Percentiles rank a stretch among this genome's conserved stretches.
phyloP scores from a whole-genome alignment of 2,797 vertebrate genomes.

The Halcyon smyrnensis region DNA sequence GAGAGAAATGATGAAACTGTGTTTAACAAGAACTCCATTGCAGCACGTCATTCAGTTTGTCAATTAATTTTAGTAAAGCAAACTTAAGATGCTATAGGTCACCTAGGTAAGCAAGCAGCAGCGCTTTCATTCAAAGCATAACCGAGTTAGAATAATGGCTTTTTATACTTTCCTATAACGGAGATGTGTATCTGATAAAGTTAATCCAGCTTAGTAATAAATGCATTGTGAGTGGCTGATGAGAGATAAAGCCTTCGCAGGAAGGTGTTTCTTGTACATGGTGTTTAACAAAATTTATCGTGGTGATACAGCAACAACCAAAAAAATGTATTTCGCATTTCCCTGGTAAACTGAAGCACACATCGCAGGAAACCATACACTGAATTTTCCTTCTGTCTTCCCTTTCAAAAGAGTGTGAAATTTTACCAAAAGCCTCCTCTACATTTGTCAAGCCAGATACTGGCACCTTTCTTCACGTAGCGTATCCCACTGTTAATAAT shows the following conservation, averaged over 20 bases:
- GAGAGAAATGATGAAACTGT: background rate
- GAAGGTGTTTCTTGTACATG: background rate
- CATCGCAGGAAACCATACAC: background rate
- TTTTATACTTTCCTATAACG: background rate
- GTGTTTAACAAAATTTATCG: background rate
- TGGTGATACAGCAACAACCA: background rate
- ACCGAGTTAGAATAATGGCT: conserved; percentile 40
- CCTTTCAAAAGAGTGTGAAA: background rate
- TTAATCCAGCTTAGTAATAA: conserved; percentile 34
- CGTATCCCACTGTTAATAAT: background rate
- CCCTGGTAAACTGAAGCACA: background rate
- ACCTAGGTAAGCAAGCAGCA: conserved; percentile 15
- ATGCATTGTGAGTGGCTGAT: conserved; percentile 27
- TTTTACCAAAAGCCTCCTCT: background rate
- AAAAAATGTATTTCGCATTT: background rate
- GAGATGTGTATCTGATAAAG: conserved; percentile 34
- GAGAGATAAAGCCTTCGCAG: background rate
- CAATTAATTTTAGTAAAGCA: conserved; percentile 26
- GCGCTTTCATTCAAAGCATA: background rate
- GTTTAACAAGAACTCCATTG: conserved; percentile 2
- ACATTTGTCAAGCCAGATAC: background rate
- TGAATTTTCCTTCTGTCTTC: background rate
- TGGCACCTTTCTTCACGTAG: background rate
- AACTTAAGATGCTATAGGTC: conserved; percentile 11
- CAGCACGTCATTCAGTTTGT: conserved; percentile 20